phyloP scores from a whole-genome alignment of 2,113 vertebrate genomes.

The Lophochroa leadbeateri region DNA sequence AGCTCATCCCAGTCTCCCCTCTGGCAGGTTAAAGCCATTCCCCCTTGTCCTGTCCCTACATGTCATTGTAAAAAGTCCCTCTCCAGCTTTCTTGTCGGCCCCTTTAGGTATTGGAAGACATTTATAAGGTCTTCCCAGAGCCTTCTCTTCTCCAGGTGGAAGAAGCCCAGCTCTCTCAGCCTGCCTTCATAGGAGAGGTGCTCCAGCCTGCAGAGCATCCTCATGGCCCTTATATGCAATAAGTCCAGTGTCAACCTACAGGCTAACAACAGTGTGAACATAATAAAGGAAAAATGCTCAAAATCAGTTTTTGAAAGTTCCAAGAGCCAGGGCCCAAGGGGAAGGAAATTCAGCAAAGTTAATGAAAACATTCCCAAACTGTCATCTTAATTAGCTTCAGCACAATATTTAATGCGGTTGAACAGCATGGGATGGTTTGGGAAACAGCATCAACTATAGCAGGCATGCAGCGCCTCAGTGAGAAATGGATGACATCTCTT shows the following conservation, averaged over 20 bases:
- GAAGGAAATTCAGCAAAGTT: slow-evolving; percentile 18
- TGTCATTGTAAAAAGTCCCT: background rate
- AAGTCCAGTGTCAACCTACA: background rate
- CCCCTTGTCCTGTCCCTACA: background rate
- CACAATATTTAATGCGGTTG: slow-evolving; percentile 34
- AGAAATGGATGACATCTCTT: slow-evolving; percentile 1
- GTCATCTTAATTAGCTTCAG: slow-evolving; percentile 56
- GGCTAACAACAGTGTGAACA: background rate
- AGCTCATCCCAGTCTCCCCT: background rate
- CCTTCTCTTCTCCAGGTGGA: background rate
- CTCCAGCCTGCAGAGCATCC: background rate
- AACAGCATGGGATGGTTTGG: slow-evolving; percentile 53
- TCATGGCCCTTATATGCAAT: background rate
- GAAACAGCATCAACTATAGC: slow-evolving; percentile 8
- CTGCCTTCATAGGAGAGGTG: background rate
- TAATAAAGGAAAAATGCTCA: background rate
- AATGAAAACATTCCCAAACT: slow-evolving; percentile 51
- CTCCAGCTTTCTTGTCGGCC: background rate
- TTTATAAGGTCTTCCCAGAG: background rate
- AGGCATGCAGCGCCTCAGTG: background rate
- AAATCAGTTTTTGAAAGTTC: background rate
- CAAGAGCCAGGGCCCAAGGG: background rate
- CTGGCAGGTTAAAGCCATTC: background rate
- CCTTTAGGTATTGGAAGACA: background rate
- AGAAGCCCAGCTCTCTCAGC: background rate